These are phyloP conservation scores for Carabus problematicus DNA, from an alignment of 2,888 invertebrate species.

Conservation along the genomic window DNA sequence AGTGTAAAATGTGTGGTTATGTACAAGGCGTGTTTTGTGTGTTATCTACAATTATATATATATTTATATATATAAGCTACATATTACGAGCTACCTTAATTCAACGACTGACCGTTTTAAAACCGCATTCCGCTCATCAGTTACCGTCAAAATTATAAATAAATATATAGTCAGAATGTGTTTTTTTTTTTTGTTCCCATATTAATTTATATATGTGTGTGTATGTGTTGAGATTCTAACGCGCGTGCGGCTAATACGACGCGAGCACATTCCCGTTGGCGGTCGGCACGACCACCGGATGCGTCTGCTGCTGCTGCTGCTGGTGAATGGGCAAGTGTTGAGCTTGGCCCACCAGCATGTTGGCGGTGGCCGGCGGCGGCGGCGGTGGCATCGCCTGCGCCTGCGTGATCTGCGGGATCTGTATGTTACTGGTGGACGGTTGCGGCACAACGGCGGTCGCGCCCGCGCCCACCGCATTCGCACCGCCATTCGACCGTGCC, in stretches of 20 bases:
- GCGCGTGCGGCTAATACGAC: slow-evolving; percentile 56
- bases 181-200: no score
- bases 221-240: neutral
- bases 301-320: slow-evolving; percentile 55
- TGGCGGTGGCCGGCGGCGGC: slow-evolving; percentile 19
- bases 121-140: neutral
- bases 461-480: slow-evolving; percentile 44
- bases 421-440: slow-evolving; percentile 48
- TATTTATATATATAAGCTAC: neutral
- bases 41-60: slow-evolving; percentile 2
- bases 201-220: neutral
- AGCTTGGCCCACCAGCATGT: slow-evolving; percentile 48
- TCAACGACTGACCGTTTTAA: neutral
- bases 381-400: slow-evolving; percentile 51
- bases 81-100: neutral
- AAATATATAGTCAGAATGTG: no score
- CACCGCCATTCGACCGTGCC: neutral
- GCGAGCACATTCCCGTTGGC: slow-evolving; percentile 63
- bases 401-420: slow-evolving; percentile 55
- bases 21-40: neutral
- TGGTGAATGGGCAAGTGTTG: slow-evolving; percentile 54
- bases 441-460: slow-evolving; percentile 51
- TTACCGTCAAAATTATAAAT: neutral
- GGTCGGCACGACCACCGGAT: slow-evolving; percentile 65
- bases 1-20: neutral